Percentiles rank a stretch among this genome's conserved stretches.
Conservation (phyloP, 2,113 vertebrate species). For the Rhabdomys dilectus region DNA sequence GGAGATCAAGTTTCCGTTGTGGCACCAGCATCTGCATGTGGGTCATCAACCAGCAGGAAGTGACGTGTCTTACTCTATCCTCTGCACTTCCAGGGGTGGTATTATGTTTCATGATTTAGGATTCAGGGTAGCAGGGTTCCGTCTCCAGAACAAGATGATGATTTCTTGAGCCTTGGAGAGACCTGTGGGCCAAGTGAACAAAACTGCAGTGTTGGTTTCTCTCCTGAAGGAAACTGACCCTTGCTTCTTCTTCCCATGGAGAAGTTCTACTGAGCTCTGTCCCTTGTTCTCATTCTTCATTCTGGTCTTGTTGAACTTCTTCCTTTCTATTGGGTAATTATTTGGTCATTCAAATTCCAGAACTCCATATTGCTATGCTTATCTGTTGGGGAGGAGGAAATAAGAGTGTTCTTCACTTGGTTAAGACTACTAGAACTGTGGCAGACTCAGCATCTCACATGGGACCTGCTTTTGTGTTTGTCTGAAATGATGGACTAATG, state of each 20-base stretch:
- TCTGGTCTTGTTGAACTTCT: background rate
- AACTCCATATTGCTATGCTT: slow-evolving; percentile 19
- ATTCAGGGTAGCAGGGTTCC: background rate
- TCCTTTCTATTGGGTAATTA: background rate
- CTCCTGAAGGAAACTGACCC: background rate
- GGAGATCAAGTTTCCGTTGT: background rate
- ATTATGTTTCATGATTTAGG: background rate
- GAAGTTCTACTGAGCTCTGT: background rate
- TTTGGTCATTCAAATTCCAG: slow-evolving; percentile 9
- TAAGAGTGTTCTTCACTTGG: background rate
- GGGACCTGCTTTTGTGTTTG: slow-evolving; percentile 25
- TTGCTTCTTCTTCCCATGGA: background rate
- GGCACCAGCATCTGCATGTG: background rate
- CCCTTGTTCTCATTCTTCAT: background rate
- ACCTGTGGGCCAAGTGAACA: background rate
- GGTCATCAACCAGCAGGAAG: background rate
- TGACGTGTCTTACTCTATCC: background rate
- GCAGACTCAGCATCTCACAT: background rate
- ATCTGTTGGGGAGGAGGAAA: slow-evolving; percentile 17
- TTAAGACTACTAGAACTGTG: background rate
- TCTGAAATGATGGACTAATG: slow-evolving; percentile 3
- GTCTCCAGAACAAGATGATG: background rate
- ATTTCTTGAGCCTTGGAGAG: background rate
- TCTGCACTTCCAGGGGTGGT: background rate
- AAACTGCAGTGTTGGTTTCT: background rate